Evolutionary conservation across 35 echinoderm and acorn worm species (phyloP).

Genomic region (Lytechinus variegatus): DNA sequence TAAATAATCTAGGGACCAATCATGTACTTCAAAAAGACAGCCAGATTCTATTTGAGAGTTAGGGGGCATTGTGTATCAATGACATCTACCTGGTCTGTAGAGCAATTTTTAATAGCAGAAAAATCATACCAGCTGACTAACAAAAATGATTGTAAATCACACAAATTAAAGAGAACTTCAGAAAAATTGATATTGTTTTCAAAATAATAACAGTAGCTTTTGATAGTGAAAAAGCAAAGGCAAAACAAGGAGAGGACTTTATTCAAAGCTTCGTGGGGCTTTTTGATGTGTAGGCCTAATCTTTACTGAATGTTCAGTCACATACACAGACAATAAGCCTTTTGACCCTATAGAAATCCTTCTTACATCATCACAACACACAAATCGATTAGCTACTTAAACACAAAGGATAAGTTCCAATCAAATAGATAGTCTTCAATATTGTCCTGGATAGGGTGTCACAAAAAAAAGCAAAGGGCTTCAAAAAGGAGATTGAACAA

Average conservation of each 20-base stretch:
- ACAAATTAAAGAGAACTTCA: too few species aligned
- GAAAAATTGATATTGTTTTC: too few species aligned
- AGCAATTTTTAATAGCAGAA: not conserved
- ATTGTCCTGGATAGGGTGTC: not conserved
- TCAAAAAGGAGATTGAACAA: too few species aligned
- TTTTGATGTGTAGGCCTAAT: not conserved
- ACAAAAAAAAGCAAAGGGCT: not conserved
- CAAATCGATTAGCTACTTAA: constrained; percentile 15
- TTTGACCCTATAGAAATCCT: too few species aligned
- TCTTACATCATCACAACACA: not conserved
- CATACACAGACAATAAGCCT: not conserved
- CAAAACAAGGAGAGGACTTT: not conserved
- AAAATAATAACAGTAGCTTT: too few species aligned
- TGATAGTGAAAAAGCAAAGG: not conserved
- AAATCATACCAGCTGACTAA: not conserved
- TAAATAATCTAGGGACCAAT: too few species aligned
- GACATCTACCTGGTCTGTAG: not conserved
- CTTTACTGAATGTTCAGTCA: not conserved
- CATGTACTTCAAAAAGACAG: too few species aligned
- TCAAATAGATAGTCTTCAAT: not conserved
- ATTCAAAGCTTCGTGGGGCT: not conserved
- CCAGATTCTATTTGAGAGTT: not conserved
- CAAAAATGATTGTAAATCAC: too few species aligned
- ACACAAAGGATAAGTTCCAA: not conserved
- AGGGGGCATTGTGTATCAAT: not conserved